Percentiles rank a stretch among this genome's conserved stretches.
phyloP scores from a whole-genome alignment of 2,888 invertebrate species.

The Nymphalis c-album region DNA sequence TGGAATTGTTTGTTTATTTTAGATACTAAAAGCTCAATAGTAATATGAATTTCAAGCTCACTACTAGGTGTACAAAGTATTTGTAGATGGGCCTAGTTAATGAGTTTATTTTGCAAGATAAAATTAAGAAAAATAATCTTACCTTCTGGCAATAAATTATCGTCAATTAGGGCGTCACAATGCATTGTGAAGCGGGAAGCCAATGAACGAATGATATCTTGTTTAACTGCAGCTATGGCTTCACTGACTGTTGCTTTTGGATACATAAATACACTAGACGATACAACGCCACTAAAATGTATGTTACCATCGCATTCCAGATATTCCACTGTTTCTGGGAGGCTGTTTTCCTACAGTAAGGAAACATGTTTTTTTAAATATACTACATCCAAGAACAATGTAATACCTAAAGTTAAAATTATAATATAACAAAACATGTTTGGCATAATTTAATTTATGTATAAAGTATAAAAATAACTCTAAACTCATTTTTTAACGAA shows the following conservation, averaged over 20 bases:
- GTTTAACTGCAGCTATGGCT: conserved; percentile 87
- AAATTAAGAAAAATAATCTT: conserved; percentile 25
- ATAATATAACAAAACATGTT: background rate
- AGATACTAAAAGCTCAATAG: too few species aligned
- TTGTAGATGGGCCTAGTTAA: too few species aligned
- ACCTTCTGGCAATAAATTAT: conserved; percentile 87
- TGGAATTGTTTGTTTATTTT: too few species aligned
- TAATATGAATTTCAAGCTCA: too few species aligned
- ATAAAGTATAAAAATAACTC: too few species aligned
- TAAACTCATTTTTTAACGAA: too few species aligned
- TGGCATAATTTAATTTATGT: too few species aligned
- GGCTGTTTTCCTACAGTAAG: conserved; percentile 67
- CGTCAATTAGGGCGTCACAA: conserved; percentile 94
- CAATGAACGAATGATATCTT: conserved; percentile 92
- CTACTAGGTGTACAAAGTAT: too few species aligned
- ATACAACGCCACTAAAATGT: conserved; percentile 86
- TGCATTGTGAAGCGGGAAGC: conserved; percentile 94
- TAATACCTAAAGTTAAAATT: background rate
- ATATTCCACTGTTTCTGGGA: conserved; percentile 76
- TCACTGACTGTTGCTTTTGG: conserved; percentile 87
- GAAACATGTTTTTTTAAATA: background rate
- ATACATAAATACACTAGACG: conserved; percentile 89
- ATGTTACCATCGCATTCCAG: conserved; percentile 85
- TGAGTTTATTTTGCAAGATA: too few species aligned
- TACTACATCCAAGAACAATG: background rate